Conservation (phyloP, 2,113 vertebrate species). For the Panthera uncia region DNA sequence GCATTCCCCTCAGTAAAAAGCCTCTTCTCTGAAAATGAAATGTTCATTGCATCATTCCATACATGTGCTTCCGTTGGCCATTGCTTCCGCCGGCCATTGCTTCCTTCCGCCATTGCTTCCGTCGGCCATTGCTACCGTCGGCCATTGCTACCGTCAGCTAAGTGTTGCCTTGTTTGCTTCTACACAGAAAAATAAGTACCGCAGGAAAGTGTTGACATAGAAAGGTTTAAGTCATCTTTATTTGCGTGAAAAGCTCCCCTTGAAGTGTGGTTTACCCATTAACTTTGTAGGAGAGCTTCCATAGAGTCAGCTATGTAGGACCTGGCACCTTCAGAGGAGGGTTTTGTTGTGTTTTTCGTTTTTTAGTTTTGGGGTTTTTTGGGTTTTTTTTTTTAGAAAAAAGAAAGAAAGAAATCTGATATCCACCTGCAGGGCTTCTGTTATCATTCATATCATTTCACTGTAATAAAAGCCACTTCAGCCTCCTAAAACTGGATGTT, state of each 20-base stretch:
- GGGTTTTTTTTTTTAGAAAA: neutral
- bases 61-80: too few species aligned
- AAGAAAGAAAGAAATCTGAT: constrained; percentile 30
- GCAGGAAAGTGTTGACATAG: neutral
- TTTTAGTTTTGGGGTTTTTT: neutral
- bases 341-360: neutral
- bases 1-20: neutral
- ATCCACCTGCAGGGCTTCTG: constrained; percentile 80
- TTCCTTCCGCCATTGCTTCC: neutral
- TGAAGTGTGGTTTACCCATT: neutral
- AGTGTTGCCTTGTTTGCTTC: neutral
- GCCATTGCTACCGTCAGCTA: neutral
- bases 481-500: constrained; percentile 75
- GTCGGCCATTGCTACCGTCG: neutral
- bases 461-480: constrained; percentile 70
- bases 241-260: constrained; percentile 63
- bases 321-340: constrained; percentile 46
- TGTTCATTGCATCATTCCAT: neutral
- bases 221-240: constrained; percentile 53
- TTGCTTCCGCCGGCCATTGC: too few species aligned
- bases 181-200: neutral
- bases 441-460: constrained; percentile 75
- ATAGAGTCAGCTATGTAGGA: neutral
- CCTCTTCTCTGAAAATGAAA: neutral
- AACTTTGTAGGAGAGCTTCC: constrained; percentile 24